phyloP scores from a whole-genome alignment of 1,140 invertebrate genomes.

The Camponotus floridanus region DNA sequence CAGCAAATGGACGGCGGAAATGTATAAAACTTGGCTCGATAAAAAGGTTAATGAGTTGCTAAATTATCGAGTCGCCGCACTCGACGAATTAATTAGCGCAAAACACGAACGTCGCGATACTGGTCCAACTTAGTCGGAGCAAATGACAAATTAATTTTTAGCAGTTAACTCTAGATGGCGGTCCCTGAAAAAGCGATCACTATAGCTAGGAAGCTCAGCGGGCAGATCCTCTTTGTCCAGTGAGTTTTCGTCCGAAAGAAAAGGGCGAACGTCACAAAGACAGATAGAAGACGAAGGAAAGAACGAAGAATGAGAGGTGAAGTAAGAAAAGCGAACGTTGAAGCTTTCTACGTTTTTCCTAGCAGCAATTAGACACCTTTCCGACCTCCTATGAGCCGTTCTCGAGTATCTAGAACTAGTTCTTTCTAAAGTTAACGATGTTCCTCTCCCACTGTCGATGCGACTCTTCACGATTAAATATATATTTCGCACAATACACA shows the following conservation, averaged over 20 bases:
- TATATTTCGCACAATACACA: not conserved
- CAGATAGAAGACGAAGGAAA: slow-evolving; percentile 30
- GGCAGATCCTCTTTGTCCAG: slow-evolving; percentile 46
- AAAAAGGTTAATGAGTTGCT: slow-evolving; percentile 61
- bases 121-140: slow-evolving; percentile 3
- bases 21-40: slow-evolving; percentile 4
- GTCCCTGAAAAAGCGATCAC: not conserved
- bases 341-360: slow-evolving; percentile 51
- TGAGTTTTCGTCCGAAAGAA: slow-evolving; percentile 12
- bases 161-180: slow-evolving; percentile 39
- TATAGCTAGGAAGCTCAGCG: slow-evolving; percentile 39
- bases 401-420: slow-evolving; percentile 22
- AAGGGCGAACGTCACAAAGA: slow-evolving; percentile 50
- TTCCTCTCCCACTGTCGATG: not conserved
- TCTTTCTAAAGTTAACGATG: slow-evolving; percentile 6
- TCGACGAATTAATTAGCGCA: slow-evolving; percentile 55
- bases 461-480: not conserved
- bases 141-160: slow-evolving; percentile 64
- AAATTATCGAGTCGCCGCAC: slow-evolving; percentile 51
- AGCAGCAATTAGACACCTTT: slow-evolving; percentile 59
- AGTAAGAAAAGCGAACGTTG: slow-evolving; percentile 46
- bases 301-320: slow-evolving; percentile 10
- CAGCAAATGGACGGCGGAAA: not conserved
- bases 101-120: slow-evolving; percentile 42
- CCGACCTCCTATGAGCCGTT: slow-evolving; percentile 33